Percentiles rank a stretch among this genome's conserved stretches.
Conservation (phyloP, 1,140 invertebrate genomes). For the Tigriopus japonicus region DNA sequence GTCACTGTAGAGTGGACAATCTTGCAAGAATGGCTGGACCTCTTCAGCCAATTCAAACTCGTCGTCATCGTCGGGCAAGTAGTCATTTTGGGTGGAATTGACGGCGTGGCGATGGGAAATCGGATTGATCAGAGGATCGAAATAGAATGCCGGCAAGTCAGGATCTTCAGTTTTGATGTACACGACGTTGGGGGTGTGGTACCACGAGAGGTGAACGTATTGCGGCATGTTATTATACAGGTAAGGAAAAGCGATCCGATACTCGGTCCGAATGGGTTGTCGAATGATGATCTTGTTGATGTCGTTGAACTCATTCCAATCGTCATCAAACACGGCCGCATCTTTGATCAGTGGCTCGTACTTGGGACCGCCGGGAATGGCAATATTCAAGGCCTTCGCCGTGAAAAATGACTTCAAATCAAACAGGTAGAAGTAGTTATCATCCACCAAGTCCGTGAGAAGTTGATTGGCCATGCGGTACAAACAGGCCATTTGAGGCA, state of each 20-base stretch:
- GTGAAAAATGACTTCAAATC: constrained; percentile 99
- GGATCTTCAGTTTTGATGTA: constrained; percentile 99
- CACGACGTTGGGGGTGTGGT: constrained; percentile 95
- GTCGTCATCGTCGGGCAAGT: constrained; percentile 64
- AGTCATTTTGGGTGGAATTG: constrained; percentile 40
- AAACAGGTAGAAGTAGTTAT: constrained; percentile 98
- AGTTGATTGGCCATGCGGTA: constrained; percentile 94
- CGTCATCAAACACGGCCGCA: constrained; percentile 61
- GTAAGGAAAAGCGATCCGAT: constrained; percentile 97
- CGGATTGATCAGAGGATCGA: constrained; percentile 97
- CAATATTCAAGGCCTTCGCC: constrained; percentile 97
- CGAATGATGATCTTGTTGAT: constrained; percentile 99
- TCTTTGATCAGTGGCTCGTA: constrained; percentile 99
- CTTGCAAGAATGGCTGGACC: constrained; percentile 77
- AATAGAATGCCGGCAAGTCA: constrained; percentile 98
- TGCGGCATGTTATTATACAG: constrained; percentile 96
- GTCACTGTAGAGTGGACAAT: constrained; percentile 89
- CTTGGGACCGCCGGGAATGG: constrained; percentile 98
- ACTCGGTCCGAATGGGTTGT: constrained; percentile 95
- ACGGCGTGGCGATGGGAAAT: constrained; percentile 85
- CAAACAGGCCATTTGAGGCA: constrained; percentile 92
- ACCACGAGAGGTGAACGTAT: constrained; percentile 87
- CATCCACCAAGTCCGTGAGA: constrained; percentile 93
- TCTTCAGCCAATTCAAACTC: constrained; percentile 80
- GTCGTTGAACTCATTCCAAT: constrained; percentile 99